A percentile compares a stretch with the other conserved stretches of the same genome.
Evolutionary conservation across 2,797 vertebrate species (phyloP).

Genomic region (Schizopygopsis pylzovi): DNA sequence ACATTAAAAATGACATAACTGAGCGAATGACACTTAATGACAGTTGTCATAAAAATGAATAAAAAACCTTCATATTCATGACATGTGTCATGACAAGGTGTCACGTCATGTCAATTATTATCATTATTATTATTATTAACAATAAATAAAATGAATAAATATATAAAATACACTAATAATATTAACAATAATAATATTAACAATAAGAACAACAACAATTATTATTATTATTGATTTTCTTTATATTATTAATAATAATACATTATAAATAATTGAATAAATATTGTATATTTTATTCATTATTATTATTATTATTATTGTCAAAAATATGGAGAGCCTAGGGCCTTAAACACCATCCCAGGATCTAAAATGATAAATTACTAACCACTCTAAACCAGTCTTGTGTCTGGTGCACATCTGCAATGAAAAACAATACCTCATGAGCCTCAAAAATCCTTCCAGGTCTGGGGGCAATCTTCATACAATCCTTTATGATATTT

Average conservation of each 20-base stretch:
- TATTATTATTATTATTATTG: background rate
- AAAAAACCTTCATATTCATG: too few species aligned
- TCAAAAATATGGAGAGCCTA: background rate
- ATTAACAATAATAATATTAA: too few species aligned
- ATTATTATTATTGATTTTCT: background rate
- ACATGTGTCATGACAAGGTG: too few species aligned
- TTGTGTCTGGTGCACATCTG: slow-evolving; percentile 68
- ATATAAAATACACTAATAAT: too few species aligned
- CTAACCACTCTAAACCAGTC: background rate
- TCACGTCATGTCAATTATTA: too few species aligned
- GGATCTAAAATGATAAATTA: background rate
- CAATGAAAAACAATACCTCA: slow-evolving; percentile 66
- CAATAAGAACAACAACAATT: background rate
- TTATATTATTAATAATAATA: background rate
- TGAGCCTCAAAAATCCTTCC: slow-evolving; percentile 58
- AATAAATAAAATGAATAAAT: background rate
- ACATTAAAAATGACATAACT: too few species aligned
- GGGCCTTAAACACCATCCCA: background rate
- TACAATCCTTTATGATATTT: slow-evolving; percentile 62
- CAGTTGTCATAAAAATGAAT: too few species aligned
- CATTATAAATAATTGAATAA: background rate
- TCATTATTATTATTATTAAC: too few species aligned
- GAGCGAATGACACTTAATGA: too few species aligned
- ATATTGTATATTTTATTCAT: background rate
- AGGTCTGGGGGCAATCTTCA: slow-evolving; percentile 63